These are phyloP conservation scores for Scarus forsteni DNA, from an alignment of 2,797 vertebrate species.

Conservation along the genomic window DNA sequence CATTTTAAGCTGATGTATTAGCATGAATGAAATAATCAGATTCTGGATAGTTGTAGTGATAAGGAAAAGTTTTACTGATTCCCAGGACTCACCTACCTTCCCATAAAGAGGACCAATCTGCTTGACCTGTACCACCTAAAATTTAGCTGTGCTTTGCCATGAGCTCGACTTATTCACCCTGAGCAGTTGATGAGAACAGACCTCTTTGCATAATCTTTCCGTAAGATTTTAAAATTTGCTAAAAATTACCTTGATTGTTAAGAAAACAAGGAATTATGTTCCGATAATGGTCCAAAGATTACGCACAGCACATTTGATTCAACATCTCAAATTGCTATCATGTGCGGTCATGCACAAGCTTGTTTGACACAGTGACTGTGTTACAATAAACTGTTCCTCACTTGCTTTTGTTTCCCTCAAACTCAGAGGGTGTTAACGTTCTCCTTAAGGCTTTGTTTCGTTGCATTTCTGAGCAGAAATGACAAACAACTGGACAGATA, in stretches of 20 bases:
- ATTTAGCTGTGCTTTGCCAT: no score
- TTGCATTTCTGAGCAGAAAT: slow-evolving; percentile 66
- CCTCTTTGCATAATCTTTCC: not conserved
- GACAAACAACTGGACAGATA: slow-evolving; percentile 59
- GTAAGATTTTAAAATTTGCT: not conserved
- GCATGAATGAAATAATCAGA: no score
- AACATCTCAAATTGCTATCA: slow-evolving; percentile 55
- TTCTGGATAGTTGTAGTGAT: no score
- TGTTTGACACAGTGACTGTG: slow-evolving; percentile 62
- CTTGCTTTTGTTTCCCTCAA: slow-evolving; percentile 54
- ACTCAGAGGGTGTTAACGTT: slow-evolving; percentile 50
- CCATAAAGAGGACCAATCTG: no score
- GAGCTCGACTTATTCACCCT: no score
- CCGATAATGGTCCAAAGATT: not conserved
- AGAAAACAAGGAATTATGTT: slow-evolving; percentile 8
- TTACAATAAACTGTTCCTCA: slow-evolving; percentile 65
- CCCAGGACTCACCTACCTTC: no score
- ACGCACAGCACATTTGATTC: not conserved
- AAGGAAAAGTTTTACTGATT: no score
- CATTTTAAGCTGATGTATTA: no score
- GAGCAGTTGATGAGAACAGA: no score
- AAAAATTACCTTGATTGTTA: not conserved
- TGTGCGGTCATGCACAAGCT: slow-evolving; percentile 52
- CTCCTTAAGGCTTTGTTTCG: slow-evolving; percentile 53
- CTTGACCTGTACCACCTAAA: no score